A percentile compares a stretch with the other conserved stretches of the same genome.
Evolutionary conservation across 2,113 vertebrate genomes (phyloP).

Genomic region (human): GRCh38 chr1:14706501-14707000

Average conservation of each 20-base stretch:
- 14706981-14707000: background rate
- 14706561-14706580: background rate
- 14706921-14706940: background rate
- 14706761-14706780: background rate
- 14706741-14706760: background rate
- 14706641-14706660: background rate
- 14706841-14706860: background rate
- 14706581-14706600: background rate
- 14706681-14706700: background rate
- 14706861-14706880: background rate
- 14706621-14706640: background rate
- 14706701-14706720: background rate
- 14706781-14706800: background rate
- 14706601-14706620: background rate
- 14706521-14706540: background rate
- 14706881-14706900: background rate
- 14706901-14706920: background rate
- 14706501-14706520: background rate
- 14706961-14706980: background rate
- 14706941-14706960: background rate
- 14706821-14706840: background rate
- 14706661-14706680: background rate
- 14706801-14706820: background rate
- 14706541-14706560: background rate
- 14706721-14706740: background rate